Conservation (phyloP, 2,888 invertebrate species). For the Leptodirus hochenwartii region DNA sequence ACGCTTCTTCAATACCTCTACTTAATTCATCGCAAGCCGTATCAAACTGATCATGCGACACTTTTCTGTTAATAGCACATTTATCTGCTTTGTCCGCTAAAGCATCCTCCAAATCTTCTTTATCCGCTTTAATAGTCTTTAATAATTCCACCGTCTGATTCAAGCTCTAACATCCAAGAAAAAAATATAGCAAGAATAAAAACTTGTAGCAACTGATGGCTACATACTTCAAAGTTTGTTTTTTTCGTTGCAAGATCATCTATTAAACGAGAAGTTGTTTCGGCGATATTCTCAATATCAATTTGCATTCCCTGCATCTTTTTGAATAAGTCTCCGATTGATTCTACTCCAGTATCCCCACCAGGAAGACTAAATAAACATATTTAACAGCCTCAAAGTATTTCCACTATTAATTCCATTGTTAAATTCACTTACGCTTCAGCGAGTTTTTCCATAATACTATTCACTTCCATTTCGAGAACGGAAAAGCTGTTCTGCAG, state of each 20-base stretch:
- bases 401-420: slow-evolving; percentile 1
- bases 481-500: slow-evolving; percentile 32
- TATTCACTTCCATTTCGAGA: slow-evolving; percentile 26
- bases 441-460: slow-evolving; percentile 18
- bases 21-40: slow-evolving; percentile 47
- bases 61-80: slow-evolving; percentile 47
- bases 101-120: slow-evolving; percentile 50
- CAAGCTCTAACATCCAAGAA: slow-evolving; percentile 29
- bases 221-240: slow-evolving; percentile 35
- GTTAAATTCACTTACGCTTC: slow-evolving; percentile 12
- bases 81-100: slow-evolving; percentile 59
- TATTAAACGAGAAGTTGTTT: slow-evolving; percentile 27
- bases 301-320: slow-evolving; percentile 25
- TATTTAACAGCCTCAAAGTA: background rate
- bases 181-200: too few relatives aligned
- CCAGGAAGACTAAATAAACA: slow-evolving; percentile 15
- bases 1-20: slow-evolving; percentile 41
- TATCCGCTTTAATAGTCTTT: slow-evolving; percentile 48
- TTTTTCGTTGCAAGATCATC: slow-evolving; percentile 37
- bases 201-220: too few relatives aligned
- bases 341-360: slow-evolving; percentile 15
- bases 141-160: slow-evolving; percentile 46
- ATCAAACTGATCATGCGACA: slow-evolving; percentile 54
- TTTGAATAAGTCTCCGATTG: slow-evolving; percentile 22
- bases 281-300: slow-evolving; percentile 26